Base-by-base conservation (phyloP, 2,888 invertebrate species). In the Drosophila vallismaia region DNA sequence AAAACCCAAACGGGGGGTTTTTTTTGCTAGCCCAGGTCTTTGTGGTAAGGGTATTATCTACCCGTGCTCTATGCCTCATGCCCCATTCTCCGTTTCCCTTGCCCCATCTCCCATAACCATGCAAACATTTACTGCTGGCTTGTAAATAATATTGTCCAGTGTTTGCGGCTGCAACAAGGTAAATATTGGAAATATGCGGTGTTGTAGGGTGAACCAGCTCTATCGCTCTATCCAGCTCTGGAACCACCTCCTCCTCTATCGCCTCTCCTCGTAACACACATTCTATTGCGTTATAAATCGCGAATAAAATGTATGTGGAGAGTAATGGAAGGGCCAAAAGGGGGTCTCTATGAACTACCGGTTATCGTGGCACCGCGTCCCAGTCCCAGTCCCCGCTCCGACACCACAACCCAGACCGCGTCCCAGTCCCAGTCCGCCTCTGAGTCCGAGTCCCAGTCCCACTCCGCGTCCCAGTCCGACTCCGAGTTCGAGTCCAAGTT, bases 201-300 rank as follows among this genome's bases (percentile, higher is more conserved):
- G 19, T 19, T 19, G 19, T 19, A 19, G 19, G 19, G 19, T 19
- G 19, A 19, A 19, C 19, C 19, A 19, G 19, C 2, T 19, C 19
- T 19, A 19, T 19, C 19, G 1, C 19, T 19, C 19, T n/a, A n/a
- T n/a, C 19, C 19, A 1, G 19, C 19, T 1, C 19, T 19, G 19
- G 19, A 19, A 19, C 19, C 19, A 14, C 40, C 46, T 48, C n/a
- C 24, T 12, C 63, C 38, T 9, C 19, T 19, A 19, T 19, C 19
- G 19, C 19, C 1, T 19, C 19, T 19, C 19, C 19, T 1, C 19
- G 19, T 19, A 19, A 38, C 29, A 26, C 24, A 44, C 45, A 45
- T 72, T 51, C 46, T 63, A 75, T 68, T 51, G 50, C 55, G 63
- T 46, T 70, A 59, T 77, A 53, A 69, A 60, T 56, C 45, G 49